Conservation (phyloP, 2,113 vertebrate species). For the Tupaia chinensis region DNA sequence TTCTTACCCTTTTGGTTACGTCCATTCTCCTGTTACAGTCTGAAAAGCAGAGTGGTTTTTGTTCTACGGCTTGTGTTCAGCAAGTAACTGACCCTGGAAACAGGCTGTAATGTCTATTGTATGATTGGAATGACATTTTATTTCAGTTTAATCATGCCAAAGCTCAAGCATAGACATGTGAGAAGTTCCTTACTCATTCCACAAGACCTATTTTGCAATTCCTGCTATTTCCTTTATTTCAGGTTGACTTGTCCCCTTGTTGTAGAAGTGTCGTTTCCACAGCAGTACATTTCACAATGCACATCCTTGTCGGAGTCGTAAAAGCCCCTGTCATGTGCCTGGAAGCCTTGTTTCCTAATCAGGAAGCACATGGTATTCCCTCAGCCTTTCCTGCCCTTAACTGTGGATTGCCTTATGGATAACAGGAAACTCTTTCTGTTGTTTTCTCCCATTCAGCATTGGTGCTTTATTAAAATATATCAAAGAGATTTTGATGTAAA, state of each 20-base stretch:
- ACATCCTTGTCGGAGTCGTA: slow-evolving; percentile 67
- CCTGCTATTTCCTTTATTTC: slow-evolving; percentile 72
- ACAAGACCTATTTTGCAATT: slow-evolving; percentile 48
- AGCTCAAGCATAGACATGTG: slow-evolving; percentile 68
- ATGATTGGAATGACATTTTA: slow-evolving; percentile 57
- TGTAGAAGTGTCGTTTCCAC: slow-evolving; percentile 67
- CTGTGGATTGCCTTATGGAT: slow-evolving; percentile 59
- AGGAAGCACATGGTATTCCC: slow-evolving; percentile 79
- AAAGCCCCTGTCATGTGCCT: slow-evolving; percentile 41
- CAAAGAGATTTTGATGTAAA: slow-evolving; percentile 13
- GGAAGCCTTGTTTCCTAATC: slow-evolving; percentile 78
- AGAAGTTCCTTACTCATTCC: slow-evolving; percentile 64
- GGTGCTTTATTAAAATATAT: slow-evolving; percentile 2
- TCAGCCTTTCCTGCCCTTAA: slow-evolving; percentile 81
- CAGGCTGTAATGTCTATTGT: slow-evolving; percentile 10
- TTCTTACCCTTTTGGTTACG: slow-evolving; percentile 13
- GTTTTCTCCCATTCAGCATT: slow-evolving; percentile 70
- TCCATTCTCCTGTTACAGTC: slow-evolving; percentile 2
- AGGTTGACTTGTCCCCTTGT: slow-evolving; percentile 60
- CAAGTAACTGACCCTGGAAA: slow-evolving; percentile 51
- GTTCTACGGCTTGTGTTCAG: slow-evolving; percentile 13
- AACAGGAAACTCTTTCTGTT: slow-evolving; percentile 75
- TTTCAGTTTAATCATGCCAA: slow-evolving; percentile 48
- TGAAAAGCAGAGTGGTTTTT: slow-evolving; percentile 30
- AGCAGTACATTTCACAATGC: slow-evolving; percentile 54